Evolutionary conservation across 1,140 invertebrate genomes (phyloP).

Genomic region (Drosophila persimilis): DNA sequence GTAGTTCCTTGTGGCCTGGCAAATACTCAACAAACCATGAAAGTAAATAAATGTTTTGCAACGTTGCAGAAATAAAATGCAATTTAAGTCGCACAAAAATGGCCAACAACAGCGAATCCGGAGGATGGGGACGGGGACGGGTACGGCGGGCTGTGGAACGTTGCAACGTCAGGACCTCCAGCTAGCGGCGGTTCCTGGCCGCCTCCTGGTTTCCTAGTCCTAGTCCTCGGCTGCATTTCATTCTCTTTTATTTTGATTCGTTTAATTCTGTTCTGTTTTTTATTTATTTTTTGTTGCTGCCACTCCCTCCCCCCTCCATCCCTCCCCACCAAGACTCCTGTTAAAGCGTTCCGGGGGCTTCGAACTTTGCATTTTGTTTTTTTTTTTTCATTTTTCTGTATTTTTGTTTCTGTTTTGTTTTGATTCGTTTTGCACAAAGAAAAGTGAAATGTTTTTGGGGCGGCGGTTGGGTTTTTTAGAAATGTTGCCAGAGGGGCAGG

Average conservation of each 20-base stretch:
- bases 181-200: too few species aligned
- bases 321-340: conserved; percentile 8
- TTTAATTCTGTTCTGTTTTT: conserved; percentile 10
- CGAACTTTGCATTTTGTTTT: conserved; percentile 69
- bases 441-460: conserved; percentile 72
- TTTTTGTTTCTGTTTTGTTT: conserved; percentile 22
- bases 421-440: conserved; percentile 62
- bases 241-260: conserved; percentile 31
- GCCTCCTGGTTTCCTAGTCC: background rate
- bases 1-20: conserved; percentile 76
- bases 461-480: conserved; percentile 31
- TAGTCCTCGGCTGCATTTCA: conserved; percentile 52
- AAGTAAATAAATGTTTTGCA: conserved; percentile 82
- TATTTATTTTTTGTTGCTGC: conserved; percentile 10
- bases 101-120: conserved; percentile 49
- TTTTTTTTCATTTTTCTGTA: conserved; percentile 6
- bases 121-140: conserved; percentile 3
- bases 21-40: conserved; percentile 82
- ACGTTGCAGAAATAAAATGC: conserved; percentile 82
- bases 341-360: conserved; percentile 65
- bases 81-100: conserved; percentile 81
- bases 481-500: conserved; percentile 7
- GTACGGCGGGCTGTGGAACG: conserved; percentile 50
- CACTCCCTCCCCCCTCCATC: background rate
- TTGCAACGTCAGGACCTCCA: conserved; percentile 43